phyloP scores from a whole-genome alignment of 2,797 vertebrate genomes.

The Geotrypetes seraphini region DNA sequence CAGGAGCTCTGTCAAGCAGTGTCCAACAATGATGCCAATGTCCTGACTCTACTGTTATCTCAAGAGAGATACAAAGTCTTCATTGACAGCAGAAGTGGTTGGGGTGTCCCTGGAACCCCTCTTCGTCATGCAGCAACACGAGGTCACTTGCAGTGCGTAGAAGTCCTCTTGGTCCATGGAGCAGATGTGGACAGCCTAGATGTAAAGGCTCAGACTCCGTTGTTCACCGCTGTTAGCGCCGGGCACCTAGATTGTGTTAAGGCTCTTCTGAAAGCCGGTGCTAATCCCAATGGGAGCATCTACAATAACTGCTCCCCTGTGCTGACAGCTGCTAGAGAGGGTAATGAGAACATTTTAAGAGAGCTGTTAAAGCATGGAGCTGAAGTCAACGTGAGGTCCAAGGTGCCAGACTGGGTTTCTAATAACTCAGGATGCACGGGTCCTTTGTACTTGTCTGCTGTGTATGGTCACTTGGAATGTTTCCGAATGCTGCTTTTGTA shows the following conservation, averaged over 20 bases:
- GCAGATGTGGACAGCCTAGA: conserved; percentile 84
- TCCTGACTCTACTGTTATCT: conserved; percentile 60
- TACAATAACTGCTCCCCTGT: conserved; percentile 87
- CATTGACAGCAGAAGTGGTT: conserved; percentile 76
- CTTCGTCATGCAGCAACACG: conserved; percentile 71
- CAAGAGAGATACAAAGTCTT: conserved; percentile 67
- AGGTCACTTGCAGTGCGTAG: conserved; percentile 67
- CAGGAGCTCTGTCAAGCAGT: conserved; percentile 69
- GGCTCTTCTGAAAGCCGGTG: conserved; percentile 73
- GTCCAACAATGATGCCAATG: conserved; percentile 47
- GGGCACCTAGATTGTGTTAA: conserved; percentile 78
- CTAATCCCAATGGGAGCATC: conserved; percentile 74
- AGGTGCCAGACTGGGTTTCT: conserved; percentile 72
- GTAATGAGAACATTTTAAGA: conserved; percentile 56
- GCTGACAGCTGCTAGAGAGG: conserved; percentile 76
- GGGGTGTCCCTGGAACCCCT: conserved; percentile 81
- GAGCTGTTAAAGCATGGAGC: conserved; percentile 72
- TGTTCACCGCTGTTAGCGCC: conserved; percentile 80
- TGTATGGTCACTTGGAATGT: conserved; percentile 81
- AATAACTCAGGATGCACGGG: conserved; percentile 70
- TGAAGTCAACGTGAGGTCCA: conserved; percentile 65
- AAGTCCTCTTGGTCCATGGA: conserved; percentile 68
- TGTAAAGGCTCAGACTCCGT: conserved; percentile 87
- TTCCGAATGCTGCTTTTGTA: conserved; percentile 76
- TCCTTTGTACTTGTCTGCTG: conserved; percentile 78